Base-by-base conservation (phyloP, 2,113 vertebrate genomes). In the Cheilinus undulatus region DNA sequence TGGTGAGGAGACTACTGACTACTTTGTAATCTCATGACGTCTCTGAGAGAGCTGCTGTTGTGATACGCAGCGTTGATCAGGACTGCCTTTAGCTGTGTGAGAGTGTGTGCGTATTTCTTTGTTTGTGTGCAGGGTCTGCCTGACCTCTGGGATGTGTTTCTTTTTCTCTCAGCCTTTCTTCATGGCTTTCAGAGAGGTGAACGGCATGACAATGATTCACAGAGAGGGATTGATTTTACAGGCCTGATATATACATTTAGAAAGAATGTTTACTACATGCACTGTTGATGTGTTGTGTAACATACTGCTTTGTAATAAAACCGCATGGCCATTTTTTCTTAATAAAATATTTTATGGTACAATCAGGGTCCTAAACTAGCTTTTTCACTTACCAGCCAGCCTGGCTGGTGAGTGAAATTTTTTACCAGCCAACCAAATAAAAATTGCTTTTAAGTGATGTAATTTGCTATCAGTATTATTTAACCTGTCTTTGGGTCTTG, bases 131-230 rank as follows among this genome's bases (percentile, higher is more conserved):
- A 34, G 64, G 62, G 38, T 80, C 22, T 69, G 27, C 24, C 13
- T 79, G 73, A 30, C 54, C 56, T 53, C 24, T 51, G 51, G 49
- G 69, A 81, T 60, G 57, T 54, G 64, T 82, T 74, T 77, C 56
- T 73, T 78, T 56, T 60, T 72, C 23, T 65, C 43, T 40, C 28
- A 11, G 22, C 12, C 13, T 61, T 36, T 80, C 28, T 64, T 70
- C 50, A 28, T 76, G 53, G 49, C 34, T 86, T 49, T 62, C 22
- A 51, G 48, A 75, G 63, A 69, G 60, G 42, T 67, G 67, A 46
- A 84, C 64, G 27, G 77, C 70, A 72, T 78, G 49, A 80, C 59
- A 87, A 73, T 90, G 88, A 83, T 66, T 86, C 82, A 73, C 69
- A 54, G 24, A 65, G 58, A 75, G 1, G 32, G 43, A 74, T 20